A percentile compares a stretch with the other conserved stretches of the same genome.
Evolutionary conservation across 1,140 invertebrate species (phyloP).

Genomic region (Nasonia vitripennis): DNA sequence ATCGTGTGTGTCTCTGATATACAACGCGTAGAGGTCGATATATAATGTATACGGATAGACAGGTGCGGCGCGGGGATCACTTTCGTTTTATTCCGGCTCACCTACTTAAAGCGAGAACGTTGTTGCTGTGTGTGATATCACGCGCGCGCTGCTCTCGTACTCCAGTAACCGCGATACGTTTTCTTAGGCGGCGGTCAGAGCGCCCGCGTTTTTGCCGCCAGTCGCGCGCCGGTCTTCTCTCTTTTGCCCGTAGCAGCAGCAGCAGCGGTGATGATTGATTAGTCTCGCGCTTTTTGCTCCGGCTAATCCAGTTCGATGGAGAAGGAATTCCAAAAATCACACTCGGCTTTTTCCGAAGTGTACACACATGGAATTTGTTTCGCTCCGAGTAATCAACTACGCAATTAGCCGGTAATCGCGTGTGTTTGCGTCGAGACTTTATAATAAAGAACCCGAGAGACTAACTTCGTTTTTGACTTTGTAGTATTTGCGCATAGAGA

Average conservation of each 20-base stretch:
- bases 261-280: neutral
- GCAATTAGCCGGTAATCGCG: neutral
- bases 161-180: constrained; percentile 35
- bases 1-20: no score
- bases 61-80: constrained; percentile 46
- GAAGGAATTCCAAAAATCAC: neutral
- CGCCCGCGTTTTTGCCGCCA: neutral
- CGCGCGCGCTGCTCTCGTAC: neutral
- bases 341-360: neutral
- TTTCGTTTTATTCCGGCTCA: constrained; percentile 58
- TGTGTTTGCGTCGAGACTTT: neutral
- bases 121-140: neutral
- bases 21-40: no score
- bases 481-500: neutral
- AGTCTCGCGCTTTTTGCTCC: neutral
- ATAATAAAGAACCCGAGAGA: no score
- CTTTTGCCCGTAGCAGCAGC: neutral
- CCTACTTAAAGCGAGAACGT: constrained; percentile 54
- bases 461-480: neutral
- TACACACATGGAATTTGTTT: neutral
- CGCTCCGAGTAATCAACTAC: neutral
- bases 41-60: neutral
- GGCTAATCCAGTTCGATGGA: neutral
- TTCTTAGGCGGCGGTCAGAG: neutral
- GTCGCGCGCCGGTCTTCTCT: neutral